Conservation (phyloP, 1,140 invertebrate genomes). For the Hylyphantes graminicola region DNA sequence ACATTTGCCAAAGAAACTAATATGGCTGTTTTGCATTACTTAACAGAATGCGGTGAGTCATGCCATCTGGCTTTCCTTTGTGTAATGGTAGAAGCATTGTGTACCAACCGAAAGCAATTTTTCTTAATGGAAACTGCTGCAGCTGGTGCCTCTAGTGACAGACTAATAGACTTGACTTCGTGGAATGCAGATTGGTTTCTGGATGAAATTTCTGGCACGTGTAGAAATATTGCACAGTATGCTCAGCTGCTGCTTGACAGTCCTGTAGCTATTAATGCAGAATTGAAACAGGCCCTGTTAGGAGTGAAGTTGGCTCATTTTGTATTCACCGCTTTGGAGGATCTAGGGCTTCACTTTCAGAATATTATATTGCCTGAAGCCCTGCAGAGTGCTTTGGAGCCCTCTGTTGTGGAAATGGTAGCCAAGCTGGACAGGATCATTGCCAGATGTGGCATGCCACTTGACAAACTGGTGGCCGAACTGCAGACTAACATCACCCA, state of each 20-base stretch:
- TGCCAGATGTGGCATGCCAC: constrained; percentile 72
- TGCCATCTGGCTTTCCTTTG: constrained; percentile 66
- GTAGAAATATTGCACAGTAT: constrained; percentile 67
- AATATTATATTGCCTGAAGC: constrained; percentile 86
- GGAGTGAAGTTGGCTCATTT: constrained; percentile 64
- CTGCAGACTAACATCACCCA: constrained; percentile 81
- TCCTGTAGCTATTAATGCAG: constrained; percentile 61
- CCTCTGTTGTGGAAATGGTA: constrained; percentile 77
- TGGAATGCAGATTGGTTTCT: constrained; percentile 88
- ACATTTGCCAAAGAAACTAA: constrained; percentile 65
- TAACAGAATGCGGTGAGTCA: constrained; percentile 66
- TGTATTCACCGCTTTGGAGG: constrained; percentile 67
- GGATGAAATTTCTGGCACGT: constrained; percentile 77
- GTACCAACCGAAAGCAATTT: constrained; percentile 78
- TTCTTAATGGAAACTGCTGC: constrained; percentile 84
- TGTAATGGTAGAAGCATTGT: constrained; percentile 74
- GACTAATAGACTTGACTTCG: constrained; percentile 83
- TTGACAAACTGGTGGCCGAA: constrained; percentile 77
- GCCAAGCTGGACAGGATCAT: constrained; percentile 78
- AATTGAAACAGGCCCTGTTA: constrained; percentile 50
- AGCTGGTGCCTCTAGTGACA: constrained; percentile 79
- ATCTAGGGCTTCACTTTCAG: constrained; percentile 83
- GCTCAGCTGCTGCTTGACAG: constrained; percentile 65
- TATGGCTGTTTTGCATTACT: constrained; percentile 65
- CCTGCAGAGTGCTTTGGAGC: constrained; percentile 81